Percentiles rank a stretch among this genome's conserved stretches.
These are phyloP conservation scores for Stenopsyche tienmushanensis DNA, from an alignment of 1,140 invertebrate species.

Conservation along the genomic window DNA sequence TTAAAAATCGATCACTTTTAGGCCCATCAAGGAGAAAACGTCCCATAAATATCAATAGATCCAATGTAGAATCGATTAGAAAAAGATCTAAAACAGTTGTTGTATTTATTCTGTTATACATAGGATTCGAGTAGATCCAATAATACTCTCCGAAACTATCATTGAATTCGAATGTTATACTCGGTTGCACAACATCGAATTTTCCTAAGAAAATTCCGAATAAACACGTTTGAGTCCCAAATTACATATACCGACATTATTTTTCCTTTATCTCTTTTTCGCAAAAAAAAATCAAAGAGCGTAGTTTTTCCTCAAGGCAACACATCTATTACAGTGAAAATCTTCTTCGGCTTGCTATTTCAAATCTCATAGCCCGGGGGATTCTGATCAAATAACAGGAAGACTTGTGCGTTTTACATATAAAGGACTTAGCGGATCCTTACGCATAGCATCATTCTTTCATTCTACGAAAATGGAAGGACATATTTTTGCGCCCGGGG, in stretches of 20 bases:
- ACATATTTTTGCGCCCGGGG: background rate
- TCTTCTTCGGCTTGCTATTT: constrained; percentile 12
- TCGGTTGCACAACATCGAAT: too few species aligned
- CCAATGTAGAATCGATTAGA: too few species aligned
- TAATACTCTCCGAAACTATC: too few species aligned
- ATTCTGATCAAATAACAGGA: constrained; percentile 24
- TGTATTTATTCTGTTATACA: too few species aligned
- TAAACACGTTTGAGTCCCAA: background rate
- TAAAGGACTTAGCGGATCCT: constrained; percentile 1
- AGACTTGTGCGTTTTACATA: constrained; percentile 6
- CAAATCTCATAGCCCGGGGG: constrained; percentile 21
- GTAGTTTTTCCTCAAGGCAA: constrained; percentile 4
- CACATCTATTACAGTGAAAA: constrained; percentile 14
- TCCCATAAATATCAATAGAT: too few species aligned
- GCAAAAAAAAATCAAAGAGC: constrained; percentile 1
- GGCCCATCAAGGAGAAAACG: too few species aligned
- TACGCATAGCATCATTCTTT: background rate
- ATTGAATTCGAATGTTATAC: too few species aligned
- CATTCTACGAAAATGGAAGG: background rate
- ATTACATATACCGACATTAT: background rate
- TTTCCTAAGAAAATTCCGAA: background rate
- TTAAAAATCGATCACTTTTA: too few species aligned
- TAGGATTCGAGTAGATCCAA: too few species aligned
- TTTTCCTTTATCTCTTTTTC: background rate
- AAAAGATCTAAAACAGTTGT: too few species aligned